phyloP scores from a whole-genome alignment of 2,888 invertebrate species.

The Azorinus chamasolen region DNA sequence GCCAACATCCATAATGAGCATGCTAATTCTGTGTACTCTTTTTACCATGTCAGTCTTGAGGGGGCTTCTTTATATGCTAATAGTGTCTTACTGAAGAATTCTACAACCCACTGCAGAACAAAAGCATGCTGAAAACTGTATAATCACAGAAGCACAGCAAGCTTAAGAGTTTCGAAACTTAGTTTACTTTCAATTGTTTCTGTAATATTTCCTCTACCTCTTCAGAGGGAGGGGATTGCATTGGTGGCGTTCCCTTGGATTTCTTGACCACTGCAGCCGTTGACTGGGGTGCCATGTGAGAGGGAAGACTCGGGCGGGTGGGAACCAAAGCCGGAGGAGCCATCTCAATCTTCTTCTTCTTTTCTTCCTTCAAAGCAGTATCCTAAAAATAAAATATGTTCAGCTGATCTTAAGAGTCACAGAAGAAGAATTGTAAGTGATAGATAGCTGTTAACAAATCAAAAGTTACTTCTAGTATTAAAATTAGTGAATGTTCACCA shows the following conservation, averaged over 20 bases:
- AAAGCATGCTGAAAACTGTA: too few relatives aligned
- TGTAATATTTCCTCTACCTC: constrained; percentile 65
- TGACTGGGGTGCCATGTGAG: constrained; percentile 2
- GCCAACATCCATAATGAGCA: too few relatives aligned
- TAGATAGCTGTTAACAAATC: too few relatives aligned
- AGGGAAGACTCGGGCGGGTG: constrained; percentile 11
- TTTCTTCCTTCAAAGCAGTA: constrained; percentile 67
- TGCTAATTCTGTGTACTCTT: too few relatives aligned
- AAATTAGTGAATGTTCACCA: too few relatives aligned
- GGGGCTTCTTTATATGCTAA: too few relatives aligned
- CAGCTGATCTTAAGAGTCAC: neutral
- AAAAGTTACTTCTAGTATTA: too few relatives aligned
- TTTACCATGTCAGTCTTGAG: too few relatives aligned
- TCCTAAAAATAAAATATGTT: constrained; percentile 44
- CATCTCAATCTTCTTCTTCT: constrained; percentile 67
- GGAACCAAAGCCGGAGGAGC: constrained; percentile 62
- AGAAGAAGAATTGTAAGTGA: neutral
- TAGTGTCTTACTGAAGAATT: too few relatives aligned
- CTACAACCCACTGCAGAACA: too few relatives aligned
- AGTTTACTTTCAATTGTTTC: constrained; percentile 64
- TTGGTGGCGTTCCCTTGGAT: constrained; percentile 54
- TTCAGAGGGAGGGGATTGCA: constrained; percentile 57
- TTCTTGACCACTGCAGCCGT: constrained; percentile 32
- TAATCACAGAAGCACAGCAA: constrained; percentile 24
- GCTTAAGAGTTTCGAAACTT: constrained; percentile 23